Percentiles rank a stretch among this genome's conserved stretches.
Evolutionary conservation across 2,888 invertebrate species (phyloP).

Genomic region (Escarpia spicata): DNA sequence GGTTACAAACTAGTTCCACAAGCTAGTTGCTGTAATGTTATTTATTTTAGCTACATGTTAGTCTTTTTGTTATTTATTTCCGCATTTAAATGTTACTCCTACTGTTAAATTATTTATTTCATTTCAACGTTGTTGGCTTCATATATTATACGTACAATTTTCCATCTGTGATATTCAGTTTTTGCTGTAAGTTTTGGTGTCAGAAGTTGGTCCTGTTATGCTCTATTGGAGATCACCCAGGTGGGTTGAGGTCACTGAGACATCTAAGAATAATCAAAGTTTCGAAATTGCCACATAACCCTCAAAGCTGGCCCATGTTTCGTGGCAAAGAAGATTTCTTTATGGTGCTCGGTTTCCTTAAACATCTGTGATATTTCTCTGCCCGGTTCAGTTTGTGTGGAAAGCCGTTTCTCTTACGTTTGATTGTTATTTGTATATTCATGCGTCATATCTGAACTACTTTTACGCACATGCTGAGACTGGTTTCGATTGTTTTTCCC

Average conservation of each 20-base stretch:
- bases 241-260: neutral
- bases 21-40: neutral
- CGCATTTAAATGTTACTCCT: neutral
- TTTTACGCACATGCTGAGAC: neutral
- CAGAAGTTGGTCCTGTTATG: neutral
- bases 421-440: neutral
- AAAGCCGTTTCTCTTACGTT: neutral
- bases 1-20: neutral
- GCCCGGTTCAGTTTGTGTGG: neutral
- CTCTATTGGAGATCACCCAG: neutral
- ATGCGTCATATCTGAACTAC: neutral
- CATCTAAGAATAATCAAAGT: neutral
- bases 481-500: neutral
- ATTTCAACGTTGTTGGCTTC: neutral
- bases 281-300: neutral
- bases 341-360: neutral
- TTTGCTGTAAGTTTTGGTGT: neutral
- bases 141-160: neutral
- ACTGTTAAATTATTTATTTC: neutral
- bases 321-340: neutral
- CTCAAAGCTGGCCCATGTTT: conserved; percentile 12
- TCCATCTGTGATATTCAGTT: neutral
- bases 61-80: conserved; percentile 8
- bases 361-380: conserved; percentile 13
- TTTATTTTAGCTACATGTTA: neutral